Percentiles rank a stretch among this genome's conserved stretches.
Evolutionary conservation across 2,797 vertebrate genomes (phyloP).

Genomic region (Darevskia nairensis): DNA sequence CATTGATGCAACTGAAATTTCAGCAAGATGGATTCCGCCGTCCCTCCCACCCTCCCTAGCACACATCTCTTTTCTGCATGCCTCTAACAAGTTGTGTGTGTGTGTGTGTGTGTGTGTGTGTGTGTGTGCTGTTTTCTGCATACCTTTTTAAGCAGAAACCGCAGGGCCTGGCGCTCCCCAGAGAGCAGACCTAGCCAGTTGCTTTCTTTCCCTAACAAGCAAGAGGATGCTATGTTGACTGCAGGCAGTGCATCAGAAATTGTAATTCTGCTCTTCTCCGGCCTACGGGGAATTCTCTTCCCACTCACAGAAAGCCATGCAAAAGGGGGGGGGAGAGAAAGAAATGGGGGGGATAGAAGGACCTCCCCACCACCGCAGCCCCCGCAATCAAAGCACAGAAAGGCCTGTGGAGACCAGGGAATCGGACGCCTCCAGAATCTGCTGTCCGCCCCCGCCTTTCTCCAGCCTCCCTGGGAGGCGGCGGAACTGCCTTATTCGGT

Average conservation of each 20-base stretch:
- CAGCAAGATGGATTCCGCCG: background rate
- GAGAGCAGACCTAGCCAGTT: slow-evolving; percentile 41
- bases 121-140: slow-evolving; percentile 12
- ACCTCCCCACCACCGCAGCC: background rate
- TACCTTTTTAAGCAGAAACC: background rate
- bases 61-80: background rate
- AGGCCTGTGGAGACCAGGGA: background rate
- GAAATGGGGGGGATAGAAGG: background rate
- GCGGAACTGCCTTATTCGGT: slow-evolving; percentile 34
- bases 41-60: rapidly evolving
- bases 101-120: background rate
- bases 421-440: slow-evolving; percentile 27
- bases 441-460: slow-evolving; percentile 28
- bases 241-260: slow-evolving; percentile 49
- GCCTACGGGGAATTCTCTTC: slow-evolving; percentile 33
- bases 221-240: slow-evolving; percentile 5
- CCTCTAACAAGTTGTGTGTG: background rate
- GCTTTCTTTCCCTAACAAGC: slow-evolving; percentile 40
- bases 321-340: background rate
- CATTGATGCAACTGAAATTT: slow-evolving; percentile 32
- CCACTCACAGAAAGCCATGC: background rate
- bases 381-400: background rate
- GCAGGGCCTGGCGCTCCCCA: background rate
- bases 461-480: slow-evolving; percentile 19
- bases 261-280: slow-evolving; percentile 28